Conservation (phyloP, 2,888 invertebrate genomes). For the Watsonalla binaria region DNA sequence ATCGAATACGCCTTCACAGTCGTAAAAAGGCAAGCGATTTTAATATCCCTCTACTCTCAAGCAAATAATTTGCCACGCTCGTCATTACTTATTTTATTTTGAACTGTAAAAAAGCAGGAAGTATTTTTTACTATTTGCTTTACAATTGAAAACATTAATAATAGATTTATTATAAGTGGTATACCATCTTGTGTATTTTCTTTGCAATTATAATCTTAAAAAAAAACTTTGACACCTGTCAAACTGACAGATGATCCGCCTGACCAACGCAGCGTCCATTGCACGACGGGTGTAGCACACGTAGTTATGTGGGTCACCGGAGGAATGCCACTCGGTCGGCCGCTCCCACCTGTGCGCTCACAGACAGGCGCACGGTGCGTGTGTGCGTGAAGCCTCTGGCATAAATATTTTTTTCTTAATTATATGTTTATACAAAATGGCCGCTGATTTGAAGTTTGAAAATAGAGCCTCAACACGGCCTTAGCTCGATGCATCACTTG, state of each 20-base stretch:
- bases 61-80: too few relatives aligned
- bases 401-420: constrained; percentile 5
- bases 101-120: too few relatives aligned
- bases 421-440: not conserved
- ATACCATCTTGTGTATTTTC: too few relatives aligned
- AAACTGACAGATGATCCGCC: not conserved
- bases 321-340: constrained; percentile 70
- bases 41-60: not conserved
- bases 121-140: too few relatives aligned
- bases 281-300: constrained; percentile 20
- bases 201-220: too few relatives aligned
- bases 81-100: too few relatives aligned
- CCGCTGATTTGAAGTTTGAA: not conserved
- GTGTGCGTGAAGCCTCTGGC: constrained; percentile 15
- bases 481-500: too few relatives aligned
- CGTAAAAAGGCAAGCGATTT: not conserved
- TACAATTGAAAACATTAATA: too few relatives aligned
- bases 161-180: too few relatives aligned
- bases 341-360: constrained; percentile 61
- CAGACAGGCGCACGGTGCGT: constrained; percentile 14
- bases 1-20: not conserved
- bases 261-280: constrained; percentile 17
- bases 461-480: not conserved
- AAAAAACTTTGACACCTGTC: not conserved
- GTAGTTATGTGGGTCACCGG: constrained; percentile 67